Evolutionary conservation across 2,797 vertebrate species (phyloP).

Genomic region (Pseudocheirus occidentalis): DNA sequence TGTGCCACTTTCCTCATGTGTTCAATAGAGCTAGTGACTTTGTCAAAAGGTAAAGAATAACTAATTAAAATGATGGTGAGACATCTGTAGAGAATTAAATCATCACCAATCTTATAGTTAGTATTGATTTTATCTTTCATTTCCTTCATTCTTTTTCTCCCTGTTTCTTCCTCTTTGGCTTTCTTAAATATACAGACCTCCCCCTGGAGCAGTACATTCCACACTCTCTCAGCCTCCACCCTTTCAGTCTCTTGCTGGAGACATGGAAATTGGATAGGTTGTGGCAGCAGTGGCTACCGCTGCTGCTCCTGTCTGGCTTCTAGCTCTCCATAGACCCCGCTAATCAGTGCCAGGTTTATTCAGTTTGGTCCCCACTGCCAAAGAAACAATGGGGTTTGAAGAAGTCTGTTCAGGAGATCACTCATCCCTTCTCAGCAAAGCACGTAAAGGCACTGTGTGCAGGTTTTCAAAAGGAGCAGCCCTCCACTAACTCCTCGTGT

Average conservation of each 20-base stretch:
- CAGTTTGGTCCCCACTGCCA: background rate
- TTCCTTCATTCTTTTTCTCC: background rate
- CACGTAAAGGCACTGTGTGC: background rate
- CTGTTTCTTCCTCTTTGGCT: constrained; percentile 52
- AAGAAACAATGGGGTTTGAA: constrained; percentile 2
- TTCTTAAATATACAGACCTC: constrained; percentile 74
- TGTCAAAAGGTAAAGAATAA: background rate
- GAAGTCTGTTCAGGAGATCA: background rate
- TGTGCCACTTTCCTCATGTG: background rate
- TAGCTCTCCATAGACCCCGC: background rate
- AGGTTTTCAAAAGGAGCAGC: background rate
- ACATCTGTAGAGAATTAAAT: background rate
- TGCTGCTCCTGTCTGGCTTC: constrained; percentile 2
- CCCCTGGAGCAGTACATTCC: constrained; percentile 61
- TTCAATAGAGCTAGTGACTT: background rate
- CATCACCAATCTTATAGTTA: background rate
- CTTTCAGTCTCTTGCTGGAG: constrained; percentile 71
- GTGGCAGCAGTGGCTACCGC: background rate
- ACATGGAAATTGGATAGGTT: constrained; percentile 18
- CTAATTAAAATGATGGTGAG: background rate
- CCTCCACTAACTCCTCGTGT: accelerated
- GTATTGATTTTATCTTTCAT: background rate
- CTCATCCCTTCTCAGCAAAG: background rate
- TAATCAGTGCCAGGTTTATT: constrained; percentile 52
- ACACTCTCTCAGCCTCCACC: constrained; percentile 76